A percentile compares a stretch with the other conserved stretches of the same genome.
Conservation (phyloP, 1,140 invertebrate genomes). For the Cephus cinctus region DNA sequence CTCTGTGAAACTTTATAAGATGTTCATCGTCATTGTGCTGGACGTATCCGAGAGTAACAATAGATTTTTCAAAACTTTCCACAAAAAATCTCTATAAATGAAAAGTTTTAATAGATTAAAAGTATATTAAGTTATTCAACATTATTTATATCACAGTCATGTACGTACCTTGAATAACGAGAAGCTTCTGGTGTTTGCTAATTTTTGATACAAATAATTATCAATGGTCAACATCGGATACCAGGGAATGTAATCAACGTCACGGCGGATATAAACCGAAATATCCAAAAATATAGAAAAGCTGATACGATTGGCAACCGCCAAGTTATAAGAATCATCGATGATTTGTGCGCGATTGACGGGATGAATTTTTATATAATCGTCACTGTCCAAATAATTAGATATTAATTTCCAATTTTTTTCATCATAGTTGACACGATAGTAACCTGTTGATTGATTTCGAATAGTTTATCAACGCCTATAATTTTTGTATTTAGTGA, state of each 20-base stretch:
- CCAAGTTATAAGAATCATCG: conserved; percentile 73
- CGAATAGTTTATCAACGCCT: too few species aligned
- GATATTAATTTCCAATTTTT: conserved; percentile 60
- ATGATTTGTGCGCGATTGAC: conserved; percentile 76
- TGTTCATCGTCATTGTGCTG: conserved; percentile 14
- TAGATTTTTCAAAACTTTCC: neutral
- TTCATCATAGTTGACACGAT: conserved; percentile 63
- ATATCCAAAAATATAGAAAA: conserved; percentile 59
- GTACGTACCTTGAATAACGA: conserved; percentile 23
- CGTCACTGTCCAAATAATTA: conserved; percentile 43
- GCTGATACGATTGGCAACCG: conserved; percentile 56
- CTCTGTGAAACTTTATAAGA: conserved; percentile 18
- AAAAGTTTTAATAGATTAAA: neutral
- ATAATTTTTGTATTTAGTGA: too few species aligned
- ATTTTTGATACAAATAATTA: conserved; percentile 52
- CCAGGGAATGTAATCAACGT: conserved; percentile 69
- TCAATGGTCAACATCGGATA: conserved; percentile 60
- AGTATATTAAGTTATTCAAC: neutral
- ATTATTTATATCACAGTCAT: neutral
- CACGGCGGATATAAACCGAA: conserved; percentile 60
- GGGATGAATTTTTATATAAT: conserved; percentile 60
- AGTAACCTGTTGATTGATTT: conserved; percentile 54
- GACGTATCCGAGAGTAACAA: conserved; percentile 8
- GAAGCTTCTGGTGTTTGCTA: conserved; percentile 29
- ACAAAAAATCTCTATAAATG: neutral